Percentiles rank a stretch among this genome's conserved stretches.
phyloP scores from a whole-genome alignment of 2,888 invertebrate genomes.

The Drosophila lutescens region DNA sequence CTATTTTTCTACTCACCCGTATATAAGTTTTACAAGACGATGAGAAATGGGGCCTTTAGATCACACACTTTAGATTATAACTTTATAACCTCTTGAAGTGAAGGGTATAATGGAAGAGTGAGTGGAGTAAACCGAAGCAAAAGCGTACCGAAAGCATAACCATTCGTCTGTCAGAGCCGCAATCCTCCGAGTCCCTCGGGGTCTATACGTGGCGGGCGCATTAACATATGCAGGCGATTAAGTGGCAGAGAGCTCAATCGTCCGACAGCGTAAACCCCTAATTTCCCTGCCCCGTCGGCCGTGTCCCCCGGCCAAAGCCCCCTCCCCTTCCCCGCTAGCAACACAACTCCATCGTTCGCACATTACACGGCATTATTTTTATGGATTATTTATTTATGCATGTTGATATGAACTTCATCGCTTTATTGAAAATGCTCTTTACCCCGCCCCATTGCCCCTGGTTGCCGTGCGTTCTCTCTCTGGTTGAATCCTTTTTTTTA shows the following conservation, averaged over 20 bases:
- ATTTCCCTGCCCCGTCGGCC: conserved; percentile 48
- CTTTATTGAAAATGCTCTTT: conserved; percentile 58
- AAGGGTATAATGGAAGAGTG: conserved; percentile 11
- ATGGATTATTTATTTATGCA: conserved; percentile 72
- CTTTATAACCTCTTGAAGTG: background rate
- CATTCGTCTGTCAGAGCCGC: conserved; percentile 36
- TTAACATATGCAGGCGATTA: conserved; percentile 61
- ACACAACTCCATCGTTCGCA: conserved; percentile 39
- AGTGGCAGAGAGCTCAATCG: conserved; percentile 48
- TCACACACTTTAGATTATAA: too few species aligned
- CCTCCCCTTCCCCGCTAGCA: background rate
- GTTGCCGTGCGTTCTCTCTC: background rate
- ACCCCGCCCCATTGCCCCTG: conserved; percentile 3
- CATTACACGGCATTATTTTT: conserved; percentile 75
- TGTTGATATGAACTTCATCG: conserved; percentile 62
- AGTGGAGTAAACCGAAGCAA: conserved; percentile 5
- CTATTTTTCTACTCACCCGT: too few species aligned
- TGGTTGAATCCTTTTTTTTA: conserved; percentile 18
- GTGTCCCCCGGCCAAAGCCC: conserved; percentile 7
- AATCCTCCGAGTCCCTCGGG: conserved; percentile 17
- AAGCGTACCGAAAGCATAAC: conserved; percentile 20
- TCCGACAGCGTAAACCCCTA: conserved; percentile 44
- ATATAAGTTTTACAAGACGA: too few species aligned
- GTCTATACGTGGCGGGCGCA: conserved; percentile 32
- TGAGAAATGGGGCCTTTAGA: too few species aligned